Evolutionary conservation across 2,113 vertebrate genomes (phyloP).

Genomic region (Procavia capensis): DNA sequence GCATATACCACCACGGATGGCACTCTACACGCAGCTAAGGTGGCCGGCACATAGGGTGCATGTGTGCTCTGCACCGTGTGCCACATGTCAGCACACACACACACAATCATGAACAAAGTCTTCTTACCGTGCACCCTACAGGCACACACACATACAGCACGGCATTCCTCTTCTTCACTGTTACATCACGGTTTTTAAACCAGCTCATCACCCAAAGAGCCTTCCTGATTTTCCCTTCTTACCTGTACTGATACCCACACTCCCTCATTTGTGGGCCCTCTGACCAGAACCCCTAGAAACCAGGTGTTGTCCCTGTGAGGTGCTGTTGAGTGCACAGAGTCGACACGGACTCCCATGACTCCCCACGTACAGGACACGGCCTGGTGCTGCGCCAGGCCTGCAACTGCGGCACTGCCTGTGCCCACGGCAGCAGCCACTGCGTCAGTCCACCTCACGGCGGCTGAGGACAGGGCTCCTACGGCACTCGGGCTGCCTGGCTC

Average conservation of each 20-base stretch:
- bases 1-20: constrained; percentile 33
- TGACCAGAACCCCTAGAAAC: neutral
- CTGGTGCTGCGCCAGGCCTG: no score
- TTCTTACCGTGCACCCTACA: neutral
- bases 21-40: neutral
- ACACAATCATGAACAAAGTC: neutral
- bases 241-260: neutral
- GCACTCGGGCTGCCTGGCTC: neutral
- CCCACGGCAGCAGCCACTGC: no score
- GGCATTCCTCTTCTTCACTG: neutral
- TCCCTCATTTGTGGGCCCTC: neutral
- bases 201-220: neutral
- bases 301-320: neutral
- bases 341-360: no score
- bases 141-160: neutral
- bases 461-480: neutral
- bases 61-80: neutral
- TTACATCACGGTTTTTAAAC: neutral
- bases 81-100: neutral
- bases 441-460: neutral
- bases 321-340: no score
- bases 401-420: no score
- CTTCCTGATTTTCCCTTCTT: neutral
- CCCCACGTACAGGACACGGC: no score
- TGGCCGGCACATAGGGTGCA: neutral